Base-by-base conservation (phyloP, 1,140 invertebrate species). In the Eumaeus atala region DNA sequence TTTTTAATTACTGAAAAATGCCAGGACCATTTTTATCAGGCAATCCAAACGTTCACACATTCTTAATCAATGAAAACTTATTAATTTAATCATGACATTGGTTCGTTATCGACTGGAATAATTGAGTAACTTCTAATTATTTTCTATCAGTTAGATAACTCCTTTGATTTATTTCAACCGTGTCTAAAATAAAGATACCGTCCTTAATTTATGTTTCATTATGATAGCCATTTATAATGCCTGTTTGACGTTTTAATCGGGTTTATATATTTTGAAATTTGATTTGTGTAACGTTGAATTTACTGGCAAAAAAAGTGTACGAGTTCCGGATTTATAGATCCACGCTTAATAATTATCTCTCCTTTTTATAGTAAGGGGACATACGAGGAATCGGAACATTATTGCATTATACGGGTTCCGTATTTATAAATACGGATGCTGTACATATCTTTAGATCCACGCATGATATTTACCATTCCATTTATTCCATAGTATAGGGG, bases 111-210 rank as follows among this genome's bases (percentile, higher is more conserved):
- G 67, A 69, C 59, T 59, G n/a, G 66, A 78, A 78, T 84, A 84
- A 84, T 84, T 84, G 77, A 83, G 64, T 58, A 70, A 71, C 65
- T 70, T 80, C 76, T 81, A 84, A 81, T 84, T 80, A 83, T 83
- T 79, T 77, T 78, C 69, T 80, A 80, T 79, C 76, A 54, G 51
- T 61, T 21, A 72, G 80, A 84, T 84, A 84, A 74, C 58, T 67
- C 50, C 48, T 61, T 72, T 81, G 77, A 79, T 84, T 84, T 84
- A 84, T 84, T 70, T 58, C 51, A 55, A 16, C 58, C 61, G 56
- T 59, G 59, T 61, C 61, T 61, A 59, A 64, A 74, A 65, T 51
- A 56, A 42, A 70, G 73, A 82, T 78, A 82, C 52, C 50, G 51
- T 53, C 56, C 53, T 48, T 56, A 71, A 80, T 84, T 84, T 82